These are phyloP conservation scores for Mergus octosetaceus DNA, from an alignment of 2,797 vertebrate genomes.

Conservation along the genomic window DNA sequence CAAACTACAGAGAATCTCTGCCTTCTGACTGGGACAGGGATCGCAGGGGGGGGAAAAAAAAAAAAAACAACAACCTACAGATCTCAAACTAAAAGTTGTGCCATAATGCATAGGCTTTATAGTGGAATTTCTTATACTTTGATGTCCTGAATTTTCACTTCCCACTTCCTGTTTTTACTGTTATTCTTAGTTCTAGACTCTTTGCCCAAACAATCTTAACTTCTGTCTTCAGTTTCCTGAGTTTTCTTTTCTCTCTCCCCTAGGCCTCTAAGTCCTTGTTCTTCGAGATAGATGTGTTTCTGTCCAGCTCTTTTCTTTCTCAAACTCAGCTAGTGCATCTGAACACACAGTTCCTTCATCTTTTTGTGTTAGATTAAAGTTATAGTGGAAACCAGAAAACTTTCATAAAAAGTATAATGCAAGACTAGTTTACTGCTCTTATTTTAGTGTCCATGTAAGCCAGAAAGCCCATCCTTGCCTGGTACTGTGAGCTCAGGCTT, in stretches of 20 bases:
- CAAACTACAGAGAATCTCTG: background rate
- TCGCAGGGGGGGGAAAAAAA: background rate
- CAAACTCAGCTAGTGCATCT: background rate
- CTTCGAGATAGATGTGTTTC: background rate
- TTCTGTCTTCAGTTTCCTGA: background rate
- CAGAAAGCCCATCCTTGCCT: background rate
- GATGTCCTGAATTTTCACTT: background rate
- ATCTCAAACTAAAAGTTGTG: background rate
- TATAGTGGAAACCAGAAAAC: background rate
- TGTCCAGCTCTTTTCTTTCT: background rate
- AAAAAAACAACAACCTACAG: accelerated
- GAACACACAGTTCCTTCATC: background rate
- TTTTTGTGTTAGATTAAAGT: background rate
- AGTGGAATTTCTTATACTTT: background rate
- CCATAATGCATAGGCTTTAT: background rate
- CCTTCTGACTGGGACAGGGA: background rate
- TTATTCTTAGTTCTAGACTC: background rate
- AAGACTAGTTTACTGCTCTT: background rate
- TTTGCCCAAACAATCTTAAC: background rate
- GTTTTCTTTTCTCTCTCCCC: background rate
- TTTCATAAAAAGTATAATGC: background rate
- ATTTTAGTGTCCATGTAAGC: background rate
- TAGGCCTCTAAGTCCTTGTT: background rate
- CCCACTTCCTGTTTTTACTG: background rate
- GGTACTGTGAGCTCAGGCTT: background rate